These are phyloP conservation scores for Neodiprion pinetum DNA, from an alignment of 1,140 invertebrate species.

Conservation along the genomic window DNA sequence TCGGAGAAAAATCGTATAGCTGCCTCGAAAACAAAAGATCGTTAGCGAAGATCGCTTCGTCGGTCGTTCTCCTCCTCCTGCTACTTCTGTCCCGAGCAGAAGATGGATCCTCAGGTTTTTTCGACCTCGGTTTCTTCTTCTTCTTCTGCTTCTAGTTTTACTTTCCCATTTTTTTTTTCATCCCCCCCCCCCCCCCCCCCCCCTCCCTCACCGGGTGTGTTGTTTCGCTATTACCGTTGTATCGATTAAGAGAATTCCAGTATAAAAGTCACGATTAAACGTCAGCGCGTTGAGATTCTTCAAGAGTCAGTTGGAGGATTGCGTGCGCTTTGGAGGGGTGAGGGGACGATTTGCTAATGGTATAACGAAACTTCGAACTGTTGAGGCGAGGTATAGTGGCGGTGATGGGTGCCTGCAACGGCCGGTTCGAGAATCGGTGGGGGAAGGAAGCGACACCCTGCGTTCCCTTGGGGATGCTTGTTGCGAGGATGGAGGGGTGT, in stretches of 20 bases:
- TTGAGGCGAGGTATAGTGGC: background rate
- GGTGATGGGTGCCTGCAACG: too few species aligned
- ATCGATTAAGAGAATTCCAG: background rate
- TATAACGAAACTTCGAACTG: background rate
- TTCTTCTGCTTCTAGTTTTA: background rate
- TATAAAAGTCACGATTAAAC: background rate
- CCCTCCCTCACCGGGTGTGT: background rate
- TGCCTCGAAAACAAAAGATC: background rate
- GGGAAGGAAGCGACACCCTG: too few species aligned
- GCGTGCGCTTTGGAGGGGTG: too few species aligned
- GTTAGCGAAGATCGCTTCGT: constrained; percentile 2
- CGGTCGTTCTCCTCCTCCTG: background rate
- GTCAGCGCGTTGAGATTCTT: background rate
- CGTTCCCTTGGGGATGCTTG: too few species aligned
- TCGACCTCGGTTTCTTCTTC: background rate
- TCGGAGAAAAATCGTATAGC: background rate
- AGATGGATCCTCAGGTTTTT: background rate
- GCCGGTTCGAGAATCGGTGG: too few species aligned
- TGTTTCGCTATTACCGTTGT: background rate
- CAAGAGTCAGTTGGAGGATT: background rate
- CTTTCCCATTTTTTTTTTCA: background rate
- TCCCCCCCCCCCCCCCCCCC: too few species aligned
- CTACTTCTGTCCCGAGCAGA: background rate
- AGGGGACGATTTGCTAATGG: background rate
- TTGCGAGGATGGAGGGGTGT: too few species aligned